A percentile compares a stretch with the other conserved stretches of the same genome.
Evolutionary conservation across 2,113 vertebrate species (phyloP).

Genomic region (Microcebus ravelobensis): DNA sequence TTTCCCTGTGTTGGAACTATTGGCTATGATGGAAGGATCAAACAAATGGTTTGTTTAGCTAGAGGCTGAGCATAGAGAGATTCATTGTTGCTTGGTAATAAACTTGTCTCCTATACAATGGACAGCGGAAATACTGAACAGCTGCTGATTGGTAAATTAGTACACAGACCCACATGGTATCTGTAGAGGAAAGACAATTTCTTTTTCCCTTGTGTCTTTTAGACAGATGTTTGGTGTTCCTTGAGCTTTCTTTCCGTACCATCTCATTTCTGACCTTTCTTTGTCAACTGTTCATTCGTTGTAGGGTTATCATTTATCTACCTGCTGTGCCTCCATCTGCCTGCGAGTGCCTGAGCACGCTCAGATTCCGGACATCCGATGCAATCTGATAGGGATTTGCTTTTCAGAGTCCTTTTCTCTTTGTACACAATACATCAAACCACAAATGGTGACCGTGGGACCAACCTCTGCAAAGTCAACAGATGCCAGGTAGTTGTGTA

Average conservation of each 20-base stretch:
- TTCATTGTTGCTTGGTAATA: background rate
- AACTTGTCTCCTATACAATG: slow-evolving; percentile 30
- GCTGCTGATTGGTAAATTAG: slow-evolving; percentile 82
- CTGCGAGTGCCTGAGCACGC: background rate
- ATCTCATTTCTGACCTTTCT: slow-evolving; percentile 76
- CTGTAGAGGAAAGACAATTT: slow-evolving; percentile 56
- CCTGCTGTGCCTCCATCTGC: slow-evolving; percentile 80
- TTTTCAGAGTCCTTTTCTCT: slow-evolving; percentile 6
- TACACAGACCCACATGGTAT: slow-evolving; percentile 53
- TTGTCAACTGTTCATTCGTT: slow-evolving; percentile 73
- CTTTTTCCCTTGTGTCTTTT: slow-evolving; percentile 49
- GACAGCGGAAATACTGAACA: slow-evolving; percentile 66
- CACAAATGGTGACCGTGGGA: background rate
- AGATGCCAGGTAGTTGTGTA: slow-evolving; percentile 52
- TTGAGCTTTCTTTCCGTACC: slow-evolving; percentile 54
- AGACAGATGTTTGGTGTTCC: slow-evolving; percentile 74
- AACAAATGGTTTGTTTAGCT: background rate
- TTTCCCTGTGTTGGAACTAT: background rate
- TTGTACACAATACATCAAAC: slow-evolving; percentile 22
- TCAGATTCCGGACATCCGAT: background rate
- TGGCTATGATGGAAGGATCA: background rate
- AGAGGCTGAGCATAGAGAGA: background rate
- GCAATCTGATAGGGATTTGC: slow-evolving; percentile 18
- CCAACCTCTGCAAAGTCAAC: slow-evolving; percentile 59
- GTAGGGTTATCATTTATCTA: slow-evolving; percentile 65